These are phyloP conservation scores for Lepeophtheirus nordmannii DNA, from an alignment of 2,888 invertebrate species.

Conservation along the genomic window DNA sequence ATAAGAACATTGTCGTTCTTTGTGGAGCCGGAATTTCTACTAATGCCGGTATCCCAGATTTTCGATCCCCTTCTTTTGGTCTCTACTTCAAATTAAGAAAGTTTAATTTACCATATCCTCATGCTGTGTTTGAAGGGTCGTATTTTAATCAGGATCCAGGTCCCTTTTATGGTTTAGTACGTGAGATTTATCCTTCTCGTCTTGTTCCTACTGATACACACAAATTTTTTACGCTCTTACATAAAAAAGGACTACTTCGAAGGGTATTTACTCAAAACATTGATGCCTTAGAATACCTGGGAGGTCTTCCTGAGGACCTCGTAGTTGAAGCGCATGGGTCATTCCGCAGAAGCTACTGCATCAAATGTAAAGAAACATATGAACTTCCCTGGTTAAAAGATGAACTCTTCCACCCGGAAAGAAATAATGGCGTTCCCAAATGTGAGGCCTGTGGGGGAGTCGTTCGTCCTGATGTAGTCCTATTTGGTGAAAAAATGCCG, in stretches of 20 bases:
- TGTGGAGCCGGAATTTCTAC: conserved; percentile 93
- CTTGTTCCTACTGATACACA: conserved; percentile 77
- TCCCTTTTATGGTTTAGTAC: conserved; percentile 78
- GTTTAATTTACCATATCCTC: conserved; percentile 75
- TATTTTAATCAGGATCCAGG: conserved; percentile 74
- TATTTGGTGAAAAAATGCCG: conserved; percentile 83
- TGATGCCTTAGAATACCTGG: conserved; percentile 72
- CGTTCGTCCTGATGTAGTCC: conserved; percentile 86
- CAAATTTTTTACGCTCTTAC: conserved; percentile 68
- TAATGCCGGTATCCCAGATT: conserved; percentile 31
- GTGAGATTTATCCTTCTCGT: conserved; percentile 66
- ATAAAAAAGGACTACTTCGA: conserved; percentile 52
- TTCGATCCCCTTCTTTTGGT: conserved; percentile 70
- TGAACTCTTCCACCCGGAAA: conserved; percentile 30
- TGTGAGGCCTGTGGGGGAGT: conserved; percentile 56
- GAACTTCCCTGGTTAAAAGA: conserved; percentile 74
- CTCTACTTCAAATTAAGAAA: conserved; percentile 77
- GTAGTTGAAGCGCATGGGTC: conserved; percentile 88
- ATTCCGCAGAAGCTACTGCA: conserved; percentile 70
- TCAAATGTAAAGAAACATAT: conserved; percentile 52
- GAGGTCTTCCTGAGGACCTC: conserved; percentile 64
- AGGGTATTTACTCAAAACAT: conserved; percentile 55
- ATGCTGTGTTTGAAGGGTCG: conserved; percentile 75
- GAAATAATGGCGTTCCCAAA: conserved; percentile 50
- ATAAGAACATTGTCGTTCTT: conserved; percentile 74